These are phyloP conservation scores for Archivesica marissinica DNA, from an alignment of 1,140 invertebrate genomes.

Conservation along the genomic window DNA sequence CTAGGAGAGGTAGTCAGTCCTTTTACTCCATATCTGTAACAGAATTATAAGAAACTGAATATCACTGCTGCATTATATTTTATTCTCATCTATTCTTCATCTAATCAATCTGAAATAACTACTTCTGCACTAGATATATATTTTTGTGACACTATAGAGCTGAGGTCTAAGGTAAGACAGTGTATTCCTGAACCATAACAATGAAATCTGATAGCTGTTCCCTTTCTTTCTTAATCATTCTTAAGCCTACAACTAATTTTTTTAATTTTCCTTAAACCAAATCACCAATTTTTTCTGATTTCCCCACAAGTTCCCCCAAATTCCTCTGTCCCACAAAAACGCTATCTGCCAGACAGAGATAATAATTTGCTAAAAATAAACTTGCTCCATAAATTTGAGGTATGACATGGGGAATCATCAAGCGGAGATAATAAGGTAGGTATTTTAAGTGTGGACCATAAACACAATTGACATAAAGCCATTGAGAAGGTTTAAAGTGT, in stretches of 20 bases:
- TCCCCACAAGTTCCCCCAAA: constrained; percentile 13
- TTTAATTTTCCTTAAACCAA: not conserved
- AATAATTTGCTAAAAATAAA: constrained; percentile 51
- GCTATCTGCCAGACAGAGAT: constrained; percentile 16
- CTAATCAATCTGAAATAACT: not conserved
- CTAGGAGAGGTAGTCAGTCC: not conserved
- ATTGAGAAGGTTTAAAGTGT: not conserved
- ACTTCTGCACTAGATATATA: no score
- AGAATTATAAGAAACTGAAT: constrained; percentile 18
- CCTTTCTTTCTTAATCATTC: not conserved
- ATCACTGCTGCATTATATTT: not conserved
- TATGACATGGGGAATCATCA: not conserved
- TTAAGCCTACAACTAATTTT: constrained; percentile 14
- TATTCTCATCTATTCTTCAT: not conserved
- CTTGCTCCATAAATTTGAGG: constrained; percentile 57
- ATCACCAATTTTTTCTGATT: not conserved
- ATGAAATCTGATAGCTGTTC: constrained; percentile 18
- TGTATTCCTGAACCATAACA: constrained; percentile 12
- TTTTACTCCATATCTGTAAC: constrained; percentile 15
- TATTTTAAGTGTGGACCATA: constrained; percentile 29
- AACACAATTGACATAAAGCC: constrained; percentile 39
- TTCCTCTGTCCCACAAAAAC: constrained; percentile 57
- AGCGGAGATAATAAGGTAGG: not conserved
- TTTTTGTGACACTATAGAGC: not conserved
- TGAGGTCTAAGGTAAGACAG: not conserved